Evolutionary conservation across 2,113 vertebrate species (phyloP).

Genomic region (Pangasianodon hypophthalmus): DNA sequence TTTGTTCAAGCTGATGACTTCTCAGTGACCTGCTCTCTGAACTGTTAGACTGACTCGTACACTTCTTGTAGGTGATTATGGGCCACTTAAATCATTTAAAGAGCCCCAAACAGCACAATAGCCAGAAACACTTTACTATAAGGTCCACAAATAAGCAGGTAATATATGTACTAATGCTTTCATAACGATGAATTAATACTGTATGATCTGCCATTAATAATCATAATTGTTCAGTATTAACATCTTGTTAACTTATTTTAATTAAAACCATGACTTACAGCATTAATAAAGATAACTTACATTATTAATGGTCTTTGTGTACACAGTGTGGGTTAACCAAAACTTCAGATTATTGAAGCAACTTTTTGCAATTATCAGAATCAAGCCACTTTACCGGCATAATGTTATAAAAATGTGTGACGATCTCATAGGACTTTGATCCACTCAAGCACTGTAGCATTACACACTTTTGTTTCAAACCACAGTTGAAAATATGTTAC

Average conservation of each 20-base stretch:
- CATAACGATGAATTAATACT: background rate
- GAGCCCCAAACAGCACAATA: background rate
- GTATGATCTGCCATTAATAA: background rate
- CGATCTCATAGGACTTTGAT: background rate
- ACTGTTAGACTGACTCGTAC: background rate
- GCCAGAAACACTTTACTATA: background rate
- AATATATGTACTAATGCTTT: background rate
- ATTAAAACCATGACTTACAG: background rate
- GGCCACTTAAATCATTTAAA: background rate
- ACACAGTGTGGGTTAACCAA: background rate
- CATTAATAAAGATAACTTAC: background rate
- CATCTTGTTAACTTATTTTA: background rate
- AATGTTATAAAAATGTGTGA: background rate
- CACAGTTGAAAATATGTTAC: background rate
- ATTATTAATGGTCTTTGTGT: background rate
- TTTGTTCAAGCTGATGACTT: conserved; percentile 1
- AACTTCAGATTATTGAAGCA: background rate
- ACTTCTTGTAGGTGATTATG: conserved; percentile 12
- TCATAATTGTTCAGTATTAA: background rate
- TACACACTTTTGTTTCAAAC: background rate
- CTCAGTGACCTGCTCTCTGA: background rate
- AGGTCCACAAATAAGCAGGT: background rate
- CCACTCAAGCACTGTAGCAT: background rate
- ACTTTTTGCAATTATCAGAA: background rate
- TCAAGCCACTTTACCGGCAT: background rate